Evolutionary conservation across 2,797 vertebrate species (phyloP), one percentile per base, ranked within the genome.

Genomic region (Coranthus polyacanthus): DNA sequence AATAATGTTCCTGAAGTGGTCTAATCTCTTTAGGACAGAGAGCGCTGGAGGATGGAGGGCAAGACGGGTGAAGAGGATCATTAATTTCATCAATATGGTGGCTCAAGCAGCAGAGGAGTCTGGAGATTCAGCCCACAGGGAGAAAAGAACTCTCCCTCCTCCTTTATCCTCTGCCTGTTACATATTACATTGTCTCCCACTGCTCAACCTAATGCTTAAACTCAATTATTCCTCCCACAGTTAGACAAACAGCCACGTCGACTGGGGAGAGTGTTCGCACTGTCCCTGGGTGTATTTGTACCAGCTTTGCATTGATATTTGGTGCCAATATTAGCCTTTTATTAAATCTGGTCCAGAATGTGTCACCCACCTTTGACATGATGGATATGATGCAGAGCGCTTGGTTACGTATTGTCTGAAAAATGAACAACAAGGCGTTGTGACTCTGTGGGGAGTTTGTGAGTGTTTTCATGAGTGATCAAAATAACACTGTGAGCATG

Each of bases 1-100:
- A 91, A 90, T 92, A 84, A 93, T 89, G 83, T 63, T 88, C 77
- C 85, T 83, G 86, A 91, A 91, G 91, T 88, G 82, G 55, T 46
- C 56, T 91, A 91, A 93, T 92, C 88, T 91, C 69, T 77, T 92
- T 89, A 88, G 81, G 65, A 65, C 63, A 60, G 58, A 20, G 60
- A 67, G 81, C 82, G 85, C 77, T 85, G 79, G 51, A 72, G 79
- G 85, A 70, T 36, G 61, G 75, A 87, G 75, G 78, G 64, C 82
- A 84, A 83, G 79, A 79, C 29, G 53, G 83, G 83, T 87, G 83
- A 89, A 86, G 85, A 91, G 81, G 68, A 50, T 76, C 68, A 77
- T 88, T 93, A 91, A 92, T 92, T 90, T 90, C 73, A 92, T 93
- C 88, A 91, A 81, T 90, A 88, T 75, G 74, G 73, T 53, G 62